phyloP scores from a whole-genome alignment of 2,113 vertebrate genomes.

The Zosterops hypoxanthus region DNA sequence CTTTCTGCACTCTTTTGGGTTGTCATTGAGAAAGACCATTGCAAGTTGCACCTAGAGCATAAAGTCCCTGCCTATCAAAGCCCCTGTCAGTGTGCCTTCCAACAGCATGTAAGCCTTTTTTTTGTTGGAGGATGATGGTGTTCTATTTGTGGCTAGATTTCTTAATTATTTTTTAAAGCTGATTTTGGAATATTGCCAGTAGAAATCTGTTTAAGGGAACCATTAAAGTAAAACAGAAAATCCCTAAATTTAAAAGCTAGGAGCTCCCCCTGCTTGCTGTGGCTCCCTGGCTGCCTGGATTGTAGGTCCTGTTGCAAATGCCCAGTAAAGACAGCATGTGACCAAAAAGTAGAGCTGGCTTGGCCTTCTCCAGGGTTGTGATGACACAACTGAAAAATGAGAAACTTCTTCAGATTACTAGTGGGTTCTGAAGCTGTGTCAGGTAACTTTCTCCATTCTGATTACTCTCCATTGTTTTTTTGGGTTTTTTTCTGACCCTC shows the following conservation, averaged over 20 bases:
- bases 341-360: background rate
- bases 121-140: background rate
- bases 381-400: background rate
- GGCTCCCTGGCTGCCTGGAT: background rate
- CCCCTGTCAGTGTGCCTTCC: background rate
- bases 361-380: background rate
- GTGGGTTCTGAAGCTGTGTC: background rate
- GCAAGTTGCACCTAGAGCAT: background rate
- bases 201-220: background rate
- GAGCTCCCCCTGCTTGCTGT: background rate
- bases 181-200: background rate
- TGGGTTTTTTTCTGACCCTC: background rate
- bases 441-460: background rate
- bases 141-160: background rate
- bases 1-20: background rate
- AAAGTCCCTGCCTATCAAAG: background rate
- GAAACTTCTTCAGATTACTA: background rate
- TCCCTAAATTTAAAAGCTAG: background rate
- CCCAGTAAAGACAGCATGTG: background rate
- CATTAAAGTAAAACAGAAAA: background rate
- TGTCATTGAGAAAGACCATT: background rate
- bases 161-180: background rate
- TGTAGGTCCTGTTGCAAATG: background rate
- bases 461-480: background rate
- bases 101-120: background rate